Evolutionary conservation across 2,113 vertebrate species (phyloP).

Genomic region (Xiphorhynchus elegans): DNA sequence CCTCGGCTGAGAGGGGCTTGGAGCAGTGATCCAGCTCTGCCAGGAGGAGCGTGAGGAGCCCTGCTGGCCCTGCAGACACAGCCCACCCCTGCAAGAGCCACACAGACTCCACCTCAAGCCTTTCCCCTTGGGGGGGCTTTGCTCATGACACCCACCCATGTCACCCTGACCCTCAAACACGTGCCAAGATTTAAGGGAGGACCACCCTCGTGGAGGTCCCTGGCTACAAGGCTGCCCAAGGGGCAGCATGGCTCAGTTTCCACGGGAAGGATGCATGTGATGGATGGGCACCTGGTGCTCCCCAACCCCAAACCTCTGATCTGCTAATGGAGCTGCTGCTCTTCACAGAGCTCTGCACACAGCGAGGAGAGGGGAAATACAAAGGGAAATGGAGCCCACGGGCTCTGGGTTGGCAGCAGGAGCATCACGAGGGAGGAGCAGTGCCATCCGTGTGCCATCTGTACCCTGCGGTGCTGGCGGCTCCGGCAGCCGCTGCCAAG

Average conservation of each 20-base stretch:
- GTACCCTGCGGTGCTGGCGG: not conserved
- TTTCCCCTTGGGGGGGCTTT: not conserved
- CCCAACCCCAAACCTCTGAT: not conserved
- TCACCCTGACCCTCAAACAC: not conserved
- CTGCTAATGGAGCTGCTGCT: not conserved
- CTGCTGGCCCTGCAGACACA: not conserved
- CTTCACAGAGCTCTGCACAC: not conserved
- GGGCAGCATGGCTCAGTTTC: not conserved
- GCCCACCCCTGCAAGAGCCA: not conserved
- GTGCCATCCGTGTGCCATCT: not conserved
- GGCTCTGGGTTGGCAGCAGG: not conserved
- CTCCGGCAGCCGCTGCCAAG: not conserved
- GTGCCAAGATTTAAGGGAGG: rapidly evolving
- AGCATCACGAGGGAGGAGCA: not conserved
- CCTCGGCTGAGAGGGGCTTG: not conserved
- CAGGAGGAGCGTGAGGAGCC: not conserved
- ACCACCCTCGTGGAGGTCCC: too few species aligned
- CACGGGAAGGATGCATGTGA: not conserved
- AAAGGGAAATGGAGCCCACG: not conserved
- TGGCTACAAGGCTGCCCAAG: not conserved
- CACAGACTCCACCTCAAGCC: rapidly evolving
- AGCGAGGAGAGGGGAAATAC: not conserved
- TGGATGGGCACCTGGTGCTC: not conserved
- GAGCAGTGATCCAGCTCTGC: not conserved
- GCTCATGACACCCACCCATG: not conserved